Conservation (phyloP, 37 sponge, comb jelly and placozoan species). For the Spongia lamella region DNA sequence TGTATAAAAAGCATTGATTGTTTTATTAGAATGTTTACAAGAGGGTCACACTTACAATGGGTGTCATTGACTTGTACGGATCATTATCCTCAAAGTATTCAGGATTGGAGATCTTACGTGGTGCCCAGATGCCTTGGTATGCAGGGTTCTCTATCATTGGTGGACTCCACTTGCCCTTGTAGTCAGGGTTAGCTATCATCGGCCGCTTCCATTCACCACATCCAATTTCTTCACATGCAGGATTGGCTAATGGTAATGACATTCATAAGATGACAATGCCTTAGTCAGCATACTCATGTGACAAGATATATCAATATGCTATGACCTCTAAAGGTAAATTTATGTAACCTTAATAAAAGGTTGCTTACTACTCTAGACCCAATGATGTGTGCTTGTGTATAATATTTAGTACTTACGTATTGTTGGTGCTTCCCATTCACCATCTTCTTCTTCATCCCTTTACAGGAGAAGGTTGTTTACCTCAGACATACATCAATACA, state of each 20-base stretch:
- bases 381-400: too few relatives aligned
- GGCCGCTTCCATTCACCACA: constrained; percentile 95
- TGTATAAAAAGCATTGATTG: too few relatives aligned
- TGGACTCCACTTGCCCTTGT: constrained; percentile 97
- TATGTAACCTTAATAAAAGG: background rate
- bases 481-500: background rate
- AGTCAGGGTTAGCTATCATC: constrained; percentile 85
- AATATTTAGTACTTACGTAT: constrained; percentile 60
- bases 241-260: constrained; percentile 70
- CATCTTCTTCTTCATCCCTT: constrained; percentile 98
- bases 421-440: constrained; percentile 96
- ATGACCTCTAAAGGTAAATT: background rate
- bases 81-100: constrained; percentile 83
- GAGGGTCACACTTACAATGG: constrained; percentile 45
- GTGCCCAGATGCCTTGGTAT: constrained; percentile 85
- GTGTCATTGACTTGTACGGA: constrained; percentile 70
- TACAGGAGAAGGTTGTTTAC: background rate
- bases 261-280: too few relatives aligned
- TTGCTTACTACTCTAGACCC: too few relatives aligned
- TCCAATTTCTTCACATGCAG: constrained; percentile 91
- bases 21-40: too few relatives aligned
- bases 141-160: constrained; percentile 94
- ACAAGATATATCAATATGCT: background rate
- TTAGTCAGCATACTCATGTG: too few relatives aligned
- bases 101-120: constrained; percentile 87